Conservation (phyloP, 2,113 vertebrate species). For the Vulpes lagopus region DNA sequence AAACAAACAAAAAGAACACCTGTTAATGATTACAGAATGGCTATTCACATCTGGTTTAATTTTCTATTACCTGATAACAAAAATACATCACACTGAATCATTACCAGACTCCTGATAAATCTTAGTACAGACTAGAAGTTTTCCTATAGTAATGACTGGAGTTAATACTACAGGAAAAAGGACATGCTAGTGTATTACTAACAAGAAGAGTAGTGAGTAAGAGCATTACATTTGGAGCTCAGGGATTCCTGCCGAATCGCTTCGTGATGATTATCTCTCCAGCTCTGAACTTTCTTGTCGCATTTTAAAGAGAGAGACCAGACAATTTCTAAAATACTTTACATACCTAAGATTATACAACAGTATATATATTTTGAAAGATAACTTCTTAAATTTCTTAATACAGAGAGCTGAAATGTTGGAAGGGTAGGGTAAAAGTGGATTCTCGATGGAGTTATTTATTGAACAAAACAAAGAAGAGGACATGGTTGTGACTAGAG, state of each 20-base stretch:
- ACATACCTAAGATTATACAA: neutral
- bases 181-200: neutral
- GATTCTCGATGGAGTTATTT: neutral
- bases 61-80: slow-evolving; percentile 12
- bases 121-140: neutral
- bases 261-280: neutral
- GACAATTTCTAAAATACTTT: slow-evolving; percentile 1
- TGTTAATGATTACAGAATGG: neutral
- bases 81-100: neutral
- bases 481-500: neutral
- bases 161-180: neutral
- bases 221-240: neutral
- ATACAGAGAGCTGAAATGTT: neutral
- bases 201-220: neutral
- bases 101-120: neutral
- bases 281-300: neutral
- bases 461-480: slow-evolving; percentile 9
- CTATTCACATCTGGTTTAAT: neutral
- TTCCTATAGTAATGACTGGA: neutral
- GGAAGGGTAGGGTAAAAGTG: neutral
- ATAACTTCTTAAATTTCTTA: slow-evolving; percentile 14
- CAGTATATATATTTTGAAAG: neutral
- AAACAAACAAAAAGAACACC: neutral
- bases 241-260: neutral
- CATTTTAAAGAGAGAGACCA: neutral